Evolutionary conservation across 2,113 vertebrate genomes (phyloP), one percentile per base, ranked within the genome.

Genomic region (Trachemys scripta): DNA sequence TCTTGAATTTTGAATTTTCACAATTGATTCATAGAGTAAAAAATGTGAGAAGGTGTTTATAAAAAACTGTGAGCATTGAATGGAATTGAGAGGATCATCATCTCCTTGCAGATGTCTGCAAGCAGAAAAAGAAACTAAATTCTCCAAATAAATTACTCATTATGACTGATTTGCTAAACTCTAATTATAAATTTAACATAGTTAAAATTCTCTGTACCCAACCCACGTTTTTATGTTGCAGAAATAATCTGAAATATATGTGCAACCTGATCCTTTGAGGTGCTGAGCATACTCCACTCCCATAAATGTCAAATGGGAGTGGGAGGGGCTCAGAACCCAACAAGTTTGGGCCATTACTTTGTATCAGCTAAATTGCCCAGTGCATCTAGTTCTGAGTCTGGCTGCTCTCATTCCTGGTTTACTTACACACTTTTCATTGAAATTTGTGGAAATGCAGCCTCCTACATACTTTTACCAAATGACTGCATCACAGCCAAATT

Each of bases 401-500:
- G 24, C 25, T 29, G 42, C 22, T 47, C 19, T 78, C 42, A 47
- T 78, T 47, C 12, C 42, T 47, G 12, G 13, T 27, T 78, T 78
- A 47, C 75, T 78, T 45, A 78, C 25, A 45, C 75, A 47, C 13
- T 29, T 84, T 87, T 87, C 81, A 42, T 50, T 82, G 19, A 8
- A 1, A n/a, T 20, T 47, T 87, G 38, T 57, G 82, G 57, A 82
- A 87, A 78, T 45, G 53, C 78, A 72, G 49, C n/a, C 80, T 72
- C 65, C 76, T 89, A 72, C 65, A 17, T n/a, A 13, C 94, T 1
- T 89, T 90, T 42, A 92, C 96, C 92, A 76, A 85, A 47, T 76
- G 65, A 79, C 47, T 93, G 59, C 50, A 88, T 96, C 8, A 2
- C 57, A 59, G 80, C 50, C 85, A 9, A 79, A 5, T 75, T 96